Conservation (phyloP, 2,113 vertebrate genomes). For the Cyrtonyx montezumae region DNA sequence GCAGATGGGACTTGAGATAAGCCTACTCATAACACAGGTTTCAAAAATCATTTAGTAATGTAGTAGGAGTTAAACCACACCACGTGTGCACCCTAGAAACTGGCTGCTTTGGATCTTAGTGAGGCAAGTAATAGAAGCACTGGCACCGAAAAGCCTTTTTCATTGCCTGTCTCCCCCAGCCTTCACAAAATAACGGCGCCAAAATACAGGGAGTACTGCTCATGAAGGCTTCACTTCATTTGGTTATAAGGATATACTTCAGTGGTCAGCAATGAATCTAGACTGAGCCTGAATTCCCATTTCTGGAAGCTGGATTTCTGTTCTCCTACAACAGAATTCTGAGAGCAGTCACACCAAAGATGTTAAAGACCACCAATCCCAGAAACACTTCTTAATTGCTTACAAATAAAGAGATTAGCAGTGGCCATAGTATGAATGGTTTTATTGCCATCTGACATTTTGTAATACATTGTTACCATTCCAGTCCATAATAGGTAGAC, state of each 20-base stretch:
- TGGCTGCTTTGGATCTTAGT: accelerated
- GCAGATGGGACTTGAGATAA: background rate
- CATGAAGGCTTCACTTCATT: background rate
- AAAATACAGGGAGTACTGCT: background rate
- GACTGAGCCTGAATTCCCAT: background rate
- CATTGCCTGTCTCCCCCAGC: background rate
- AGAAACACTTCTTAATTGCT: background rate
- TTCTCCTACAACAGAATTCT: background rate
- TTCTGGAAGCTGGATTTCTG: background rate
- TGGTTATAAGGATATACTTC: background rate
- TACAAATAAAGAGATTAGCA: conserved; percentile 3
- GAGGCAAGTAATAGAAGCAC: background rate
- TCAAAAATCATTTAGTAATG: background rate
- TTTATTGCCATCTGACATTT: conserved; percentile 61
- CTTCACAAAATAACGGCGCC: background rate
- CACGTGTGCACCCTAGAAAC: background rate
- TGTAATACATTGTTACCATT: conserved; percentile 46
- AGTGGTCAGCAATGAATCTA: background rate
- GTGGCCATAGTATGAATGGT: background rate
- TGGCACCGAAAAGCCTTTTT: background rate
- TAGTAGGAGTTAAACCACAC: background rate
- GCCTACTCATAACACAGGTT: background rate
- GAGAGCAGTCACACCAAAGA: background rate
- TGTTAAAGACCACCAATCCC: background rate
- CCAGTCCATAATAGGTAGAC: conserved; percentile 47